Conservation (phyloP, 2,888 invertebrate species). For the Masnerella sp. region DNA sequence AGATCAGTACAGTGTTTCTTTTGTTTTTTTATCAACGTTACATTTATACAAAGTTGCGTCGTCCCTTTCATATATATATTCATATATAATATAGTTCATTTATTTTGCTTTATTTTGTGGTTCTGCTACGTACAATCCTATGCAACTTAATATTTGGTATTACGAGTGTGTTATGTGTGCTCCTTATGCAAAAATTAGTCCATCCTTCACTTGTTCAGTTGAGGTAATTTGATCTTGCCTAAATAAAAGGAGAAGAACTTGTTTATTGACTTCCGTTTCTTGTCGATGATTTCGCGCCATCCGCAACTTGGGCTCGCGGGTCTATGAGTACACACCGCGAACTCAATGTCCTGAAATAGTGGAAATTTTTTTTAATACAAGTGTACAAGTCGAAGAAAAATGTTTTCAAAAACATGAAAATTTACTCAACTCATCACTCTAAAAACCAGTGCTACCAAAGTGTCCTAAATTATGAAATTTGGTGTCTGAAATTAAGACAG, state of each 20-base stretch:
- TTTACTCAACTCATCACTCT: too few species aligned
- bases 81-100: constrained; percentile 31
- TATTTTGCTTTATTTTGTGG: constrained; percentile 5
- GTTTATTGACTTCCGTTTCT: constrained; percentile 75
- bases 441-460: too few species aligned
- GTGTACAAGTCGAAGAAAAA: background rate
- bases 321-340: constrained; percentile 63
- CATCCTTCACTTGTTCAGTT: constrained; percentile 70
- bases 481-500: too few species aligned
- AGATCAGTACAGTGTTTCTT: constrained; percentile 72
- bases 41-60: constrained; percentile 75
- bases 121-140: constrained; percentile 71
- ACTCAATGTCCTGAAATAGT: constrained; percentile 62
- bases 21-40: constrained; percentile 69
- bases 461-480: too few species aligned
- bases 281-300: constrained; percentile 72
- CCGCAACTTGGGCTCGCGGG: constrained; percentile 61
- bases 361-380: constrained; percentile 4
- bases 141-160: constrained; percentile 75
- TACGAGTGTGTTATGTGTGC: constrained; percentile 63
- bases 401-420: too few species aligned
- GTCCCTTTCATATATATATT: constrained; percentile 65
- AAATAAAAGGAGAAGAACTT: constrained; percentile 75
- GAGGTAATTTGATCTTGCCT: constrained; percentile 77
- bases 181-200: constrained; percentile 51